phyloP scores from a whole-genome alignment of 2,113 vertebrate species.

The Dromiciops gliroides region DNA sequence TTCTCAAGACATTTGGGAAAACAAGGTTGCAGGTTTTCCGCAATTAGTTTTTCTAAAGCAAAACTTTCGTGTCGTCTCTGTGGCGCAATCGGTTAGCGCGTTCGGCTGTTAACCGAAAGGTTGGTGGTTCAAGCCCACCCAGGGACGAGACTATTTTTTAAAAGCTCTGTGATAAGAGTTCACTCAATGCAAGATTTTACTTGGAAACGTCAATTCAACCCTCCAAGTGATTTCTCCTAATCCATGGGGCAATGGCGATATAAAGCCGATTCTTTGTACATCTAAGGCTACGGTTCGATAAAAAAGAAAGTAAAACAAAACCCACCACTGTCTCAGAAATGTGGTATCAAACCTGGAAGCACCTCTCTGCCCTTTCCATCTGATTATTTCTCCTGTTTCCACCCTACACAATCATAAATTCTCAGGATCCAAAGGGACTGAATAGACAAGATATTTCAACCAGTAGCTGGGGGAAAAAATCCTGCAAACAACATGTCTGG shows the following conservation, averaged over 20 bases:
- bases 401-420: background rate
- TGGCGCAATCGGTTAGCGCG: background rate
- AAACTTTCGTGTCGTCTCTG: background rate
- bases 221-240: background rate
- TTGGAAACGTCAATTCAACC: background rate
- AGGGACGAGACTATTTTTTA: background rate
- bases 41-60: accelerated
- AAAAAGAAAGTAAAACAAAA: too few relatives aligned
- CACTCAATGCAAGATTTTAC: background rate
- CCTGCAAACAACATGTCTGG: too few relatives aligned
- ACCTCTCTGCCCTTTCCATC: too few relatives aligned
- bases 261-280: background rate
- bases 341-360: background rate
- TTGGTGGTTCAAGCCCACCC: background rate
- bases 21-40: background rate
- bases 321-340: too few relatives aligned
- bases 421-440: background rate
- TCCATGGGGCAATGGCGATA: background rate
- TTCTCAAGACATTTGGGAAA: background rate
- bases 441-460: background rate
- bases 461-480: too few relatives aligned
- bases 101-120: background rate
- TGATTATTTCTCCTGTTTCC: background rate
- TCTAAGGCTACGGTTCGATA: background rate
- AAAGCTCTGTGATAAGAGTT: background rate